Base-by-base conservation (phyloP, 2,113 vertebrate species). In the Reinhardtius hippoglossoides region DNA sequence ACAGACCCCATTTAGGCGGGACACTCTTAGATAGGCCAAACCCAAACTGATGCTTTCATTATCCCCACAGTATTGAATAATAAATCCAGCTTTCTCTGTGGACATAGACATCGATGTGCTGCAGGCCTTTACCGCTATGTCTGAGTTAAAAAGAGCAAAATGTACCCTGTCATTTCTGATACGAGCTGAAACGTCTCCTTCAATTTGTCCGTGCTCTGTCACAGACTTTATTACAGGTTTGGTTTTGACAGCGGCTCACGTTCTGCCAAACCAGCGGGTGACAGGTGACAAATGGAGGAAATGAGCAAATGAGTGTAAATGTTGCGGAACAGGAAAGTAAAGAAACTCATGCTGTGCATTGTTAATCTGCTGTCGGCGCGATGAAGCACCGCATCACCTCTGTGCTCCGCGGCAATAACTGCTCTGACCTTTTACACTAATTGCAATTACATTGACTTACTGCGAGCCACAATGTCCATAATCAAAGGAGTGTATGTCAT, bases 391-490 rank as follows among this genome's bases (percentile, higher is more conserved):
- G 3, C 69, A 26, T 86, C 84, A 67, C 71, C 81, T 73, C 54
- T 26, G 55, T 68, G 78, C 78, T 81, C 76, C 59, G 42, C 54
- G 31, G 73, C 84, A 74, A 65, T 79, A 83, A 86, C 65, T 24
- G 21, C 1, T 0, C 65, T 88, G 88, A 92, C 89, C 87, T 92
- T 93, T 87, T 69, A 74, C 74, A 71, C 83, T 89, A 89, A 90
- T 90, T 91, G 87, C 87, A 89, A 84, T 86, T 83, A 84, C 52
- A 16, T 61, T 87, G 89, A 92, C 83, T 85, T 88, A 89, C 79
- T 72, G 71, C 76, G 70, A 73, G 59, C 81, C 21, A 71, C 70
- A n/a, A 50, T 71, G 82, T 85, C 85, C 83, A 77, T 88, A 85
- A 89, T 89, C 81, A 82, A 40, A 59, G 77, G 26, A 74, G 67